phyloP scores from a whole-genome alignment of 2,797 vertebrate genomes.

The Pampus argenteus region DNA sequence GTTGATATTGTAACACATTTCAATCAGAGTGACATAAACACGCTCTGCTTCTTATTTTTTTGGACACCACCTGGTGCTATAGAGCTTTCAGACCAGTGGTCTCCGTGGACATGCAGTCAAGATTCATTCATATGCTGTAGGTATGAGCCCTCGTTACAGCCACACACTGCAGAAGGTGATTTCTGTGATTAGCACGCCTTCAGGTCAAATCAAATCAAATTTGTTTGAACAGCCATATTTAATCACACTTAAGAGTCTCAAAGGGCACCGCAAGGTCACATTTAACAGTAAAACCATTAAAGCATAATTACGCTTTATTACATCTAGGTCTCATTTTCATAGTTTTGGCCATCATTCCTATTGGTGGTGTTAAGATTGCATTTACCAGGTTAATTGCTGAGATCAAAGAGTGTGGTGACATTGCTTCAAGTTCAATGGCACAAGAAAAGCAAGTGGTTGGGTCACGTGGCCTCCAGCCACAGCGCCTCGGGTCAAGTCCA shows the following conservation, averaged over 20 bases:
- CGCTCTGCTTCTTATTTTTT: conserved; percentile 7
- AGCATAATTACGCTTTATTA: background rate
- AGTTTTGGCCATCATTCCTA: too few species aligned
- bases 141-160: conserved; percentile 34
- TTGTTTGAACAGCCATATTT: conserved; percentile 18
- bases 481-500: too few species aligned
- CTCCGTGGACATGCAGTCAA: background rate
- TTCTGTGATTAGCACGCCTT: conserved; percentile 36
- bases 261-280: background rate
- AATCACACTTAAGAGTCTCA: conserved; percentile 23
- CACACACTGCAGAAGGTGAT: conserved; percentile 19
- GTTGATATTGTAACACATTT: conserved; percentile 3
- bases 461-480: too few species aligned
- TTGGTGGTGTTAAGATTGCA: too few species aligned
- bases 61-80: background rate
- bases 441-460: too few species aligned
- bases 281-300: conserved; percentile 1
- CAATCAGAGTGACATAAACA: conserved; percentile 22
- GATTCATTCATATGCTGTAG: conserved; percentile 4
- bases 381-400: too few species aligned
- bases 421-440: too few species aligned
- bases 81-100: conserved; percentile 1
- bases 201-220: conserved; percentile 39
- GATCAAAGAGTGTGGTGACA: background rate
- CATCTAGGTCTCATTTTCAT: background rate